phyloP scores from a whole-genome alignment of 2,888 invertebrate species.

The Sphinx pinastri region DNA sequence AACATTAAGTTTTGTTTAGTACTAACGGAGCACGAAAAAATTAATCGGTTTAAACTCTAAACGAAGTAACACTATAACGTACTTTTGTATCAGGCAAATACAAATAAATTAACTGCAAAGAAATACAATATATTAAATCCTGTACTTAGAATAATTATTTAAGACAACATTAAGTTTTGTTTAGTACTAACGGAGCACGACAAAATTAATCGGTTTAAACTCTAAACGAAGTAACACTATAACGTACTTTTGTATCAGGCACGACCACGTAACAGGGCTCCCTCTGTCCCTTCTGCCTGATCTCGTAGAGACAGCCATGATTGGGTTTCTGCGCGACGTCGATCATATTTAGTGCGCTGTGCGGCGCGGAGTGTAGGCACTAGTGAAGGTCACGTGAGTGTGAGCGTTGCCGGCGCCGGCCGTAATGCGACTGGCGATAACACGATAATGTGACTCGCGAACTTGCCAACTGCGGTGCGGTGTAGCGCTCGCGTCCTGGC shows the following conservation, averaged over 20 bases:
- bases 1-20: background rate
- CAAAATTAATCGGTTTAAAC: background rate
- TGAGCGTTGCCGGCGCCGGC: constrained; percentile 56
- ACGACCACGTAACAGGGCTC: constrained; percentile 88
- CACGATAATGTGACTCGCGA: constrained; percentile 36
- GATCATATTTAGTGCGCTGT: constrained; percentile 61
- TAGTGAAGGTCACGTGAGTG: constrained; percentile 51
- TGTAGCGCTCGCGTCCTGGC: constrained; percentile 65
- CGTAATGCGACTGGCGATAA: constrained; percentile 52
- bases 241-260: constrained; percentile 86
- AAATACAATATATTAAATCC: background rate
- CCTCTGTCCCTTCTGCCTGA: constrained; percentile 86
- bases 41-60: background rate
- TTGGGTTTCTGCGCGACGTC: constrained; percentile 73
- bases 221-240: constrained; percentile 34
- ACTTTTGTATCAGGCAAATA: constrained; percentile 87
- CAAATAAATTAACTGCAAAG: background rate
- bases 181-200: background rate
- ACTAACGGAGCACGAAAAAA: constrained; percentile 1
- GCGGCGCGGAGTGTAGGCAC: constrained; percentile 36
- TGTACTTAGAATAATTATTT: background rate
- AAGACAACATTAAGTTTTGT: background rate
- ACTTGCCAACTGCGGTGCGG: constrained; percentile 33
- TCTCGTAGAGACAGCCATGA: constrained; percentile 86
- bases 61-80: constrained; percentile 58